Base-by-base conservation (phyloP, 2,113 vertebrate species). In the Sardina pilchardus region DNA sequence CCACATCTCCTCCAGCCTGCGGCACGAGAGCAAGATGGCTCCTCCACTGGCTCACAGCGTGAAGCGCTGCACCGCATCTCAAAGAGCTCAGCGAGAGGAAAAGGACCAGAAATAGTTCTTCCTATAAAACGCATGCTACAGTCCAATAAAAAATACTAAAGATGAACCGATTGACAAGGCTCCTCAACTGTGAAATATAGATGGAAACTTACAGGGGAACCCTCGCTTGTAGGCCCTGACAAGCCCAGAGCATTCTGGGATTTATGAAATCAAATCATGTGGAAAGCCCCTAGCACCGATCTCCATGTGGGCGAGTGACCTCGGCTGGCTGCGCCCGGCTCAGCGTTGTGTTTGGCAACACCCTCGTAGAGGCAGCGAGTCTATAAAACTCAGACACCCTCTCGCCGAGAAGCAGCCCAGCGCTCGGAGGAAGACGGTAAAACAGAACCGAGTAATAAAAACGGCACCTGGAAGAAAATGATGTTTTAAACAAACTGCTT, bases 381-480 rank as follows among this genome's bases (percentile, higher is more conserved):
- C 89, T 82, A 85, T 88, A 88, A 90, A 87, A 89, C 19, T 44
- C 88, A 78, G 82, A 86, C 81, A 67, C 83, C 81, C 17, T 45
- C 84, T 87, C 81, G 14, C 36, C 83, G 85, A 80, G 17, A 84
- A 85, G 71, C 50, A 81, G 39, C 48, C 71, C 82, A 83, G 86
- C 7, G 75, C 89, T 88, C n/a, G 81, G 84, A 86, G 85, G 81
- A 88, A 82, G 84, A 84, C 42, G 81, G 83, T 71, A 85, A 88
- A 83, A 81, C 82, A 86, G 85, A 84, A 82, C 50, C 43, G 48
- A 84, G 86, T 88, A 88, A 90, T 92, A 89, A 91, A 90, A 92
- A 86, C 75, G 80, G 86, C 91, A 93, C 93, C 93, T 93, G 91
- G 91, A 90, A 88, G 87, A 90, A 88, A 88, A 82, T 17, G 1